Percentiles rank a stretch among this genome's conserved stretches.
Evolutionary conservation across 2,797 vertebrate genomes (phyloP).

Genomic region (Rhincodon typus): DNA sequence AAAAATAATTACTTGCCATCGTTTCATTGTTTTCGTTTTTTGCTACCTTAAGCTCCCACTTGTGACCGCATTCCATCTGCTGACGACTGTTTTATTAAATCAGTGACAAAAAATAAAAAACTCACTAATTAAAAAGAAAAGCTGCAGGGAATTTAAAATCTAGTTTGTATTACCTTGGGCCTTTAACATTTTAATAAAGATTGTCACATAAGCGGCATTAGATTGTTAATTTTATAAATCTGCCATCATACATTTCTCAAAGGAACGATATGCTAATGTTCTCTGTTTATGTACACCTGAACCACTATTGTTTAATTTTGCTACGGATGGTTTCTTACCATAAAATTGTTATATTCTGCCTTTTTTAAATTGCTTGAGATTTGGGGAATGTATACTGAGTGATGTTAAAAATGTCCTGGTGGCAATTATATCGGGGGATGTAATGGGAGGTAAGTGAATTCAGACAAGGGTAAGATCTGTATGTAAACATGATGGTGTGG

Average conservation of each 20-base stretch:
- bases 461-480: not conserved
- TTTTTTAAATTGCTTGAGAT: not conserved
- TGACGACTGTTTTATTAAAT: slow-evolving; percentile 36
- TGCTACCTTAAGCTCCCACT: slow-evolving; percentile 15
- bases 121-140: slow-evolving; percentile 30
- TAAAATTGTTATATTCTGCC: not conserved
- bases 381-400: not conserved
- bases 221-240: slow-evolving; percentile 32
- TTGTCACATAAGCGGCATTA: slow-evolving; percentile 19
- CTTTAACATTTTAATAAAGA: slow-evolving; percentile 32
- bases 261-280: not conserved
- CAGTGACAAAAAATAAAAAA: slow-evolving; percentile 19
- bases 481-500: not conserved
- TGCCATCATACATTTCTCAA: not conserved
- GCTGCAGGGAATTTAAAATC: slow-evolving; percentile 26
- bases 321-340: not conserved
- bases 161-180: slow-evolving; percentile 9
- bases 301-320: not conserved
- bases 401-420: not conserved
- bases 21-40: slow-evolving; percentile 28
- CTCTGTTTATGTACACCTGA: not conserved
- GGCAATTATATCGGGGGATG: not conserved
- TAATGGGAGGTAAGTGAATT: not conserved
- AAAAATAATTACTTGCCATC: slow-evolving; percentile 29
- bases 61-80: not conserved